Evolutionary conservation across 2,113 vertebrate species (phyloP), one percentile per base, ranked within the genome.

Genomic region (Stigmatopora argus): DNA sequence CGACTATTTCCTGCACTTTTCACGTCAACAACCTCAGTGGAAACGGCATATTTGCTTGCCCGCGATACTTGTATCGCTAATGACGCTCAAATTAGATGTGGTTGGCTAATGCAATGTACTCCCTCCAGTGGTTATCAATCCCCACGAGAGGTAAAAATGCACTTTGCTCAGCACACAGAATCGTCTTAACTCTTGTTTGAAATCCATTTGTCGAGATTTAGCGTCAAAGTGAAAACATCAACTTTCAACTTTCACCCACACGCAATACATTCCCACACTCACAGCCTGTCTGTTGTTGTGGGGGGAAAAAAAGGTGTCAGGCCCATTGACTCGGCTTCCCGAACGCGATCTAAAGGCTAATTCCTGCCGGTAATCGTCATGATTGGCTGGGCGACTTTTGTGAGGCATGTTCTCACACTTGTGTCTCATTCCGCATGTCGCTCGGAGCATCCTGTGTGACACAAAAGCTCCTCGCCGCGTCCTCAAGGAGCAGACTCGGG

Each of bases 381-480:
- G 60, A 82, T 80, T 65, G n/a, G 64, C 51, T 64, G 73, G 78
- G 66, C 65, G 77, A 73, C 66, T 78, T 41, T 71, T 68, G 63
- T 62, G 64, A 75, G 75, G 56, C 62, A 17, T 61, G 31, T 57
- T 66, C 64, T 68, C 73, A 64, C 67, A 35, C 73, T 72, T 49
- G 63, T 65, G 61, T 65, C 70, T 71, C 79, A 57, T 71, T 69
- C 67, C 68, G 66, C 82, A 55, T 75, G 78, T 81, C 75, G 73
- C 65, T 66, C 69, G 69, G 47, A 62, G 69, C 87, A 85, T 88
- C 87, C 84, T 83, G 85, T 74, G 62, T 41, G 12, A 77, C 21
- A 83, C 75, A 87, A 85, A 88, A 78, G 79, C 66, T 80, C 62
- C 82, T 85, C 18, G 73, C 68, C 64, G 44, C 81, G 84, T 85